Evolutionary conservation across 2,888 invertebrate species (phyloP).

Genomic region (Chouioia cunea): DNA sequence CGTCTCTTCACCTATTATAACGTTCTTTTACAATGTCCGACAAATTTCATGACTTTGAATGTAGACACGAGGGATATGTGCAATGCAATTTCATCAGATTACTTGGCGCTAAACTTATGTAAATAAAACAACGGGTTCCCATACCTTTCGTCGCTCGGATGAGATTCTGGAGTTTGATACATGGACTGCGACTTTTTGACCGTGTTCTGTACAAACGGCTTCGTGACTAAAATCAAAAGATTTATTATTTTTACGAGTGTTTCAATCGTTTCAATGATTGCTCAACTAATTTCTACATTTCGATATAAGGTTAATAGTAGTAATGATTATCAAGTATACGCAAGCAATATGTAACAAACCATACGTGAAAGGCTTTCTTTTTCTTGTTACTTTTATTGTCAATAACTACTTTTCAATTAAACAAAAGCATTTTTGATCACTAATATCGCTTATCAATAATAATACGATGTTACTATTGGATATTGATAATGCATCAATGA

Average conservation of each 20-base stretch:
- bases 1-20: too few species aligned
- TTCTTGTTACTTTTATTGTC: too few species aligned
- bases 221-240: constrained; percentile 64
- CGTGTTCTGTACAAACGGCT: constrained; percentile 61
- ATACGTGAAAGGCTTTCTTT: too few species aligned
- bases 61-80: too few species aligned
- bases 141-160: constrained; percentile 65
- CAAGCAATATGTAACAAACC: constrained; percentile 12
- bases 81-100: too few species aligned
- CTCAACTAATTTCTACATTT: constrained; percentile 12
- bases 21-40: too few species aligned
- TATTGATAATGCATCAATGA: too few species aligned
- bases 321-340: constrained; percentile 12
- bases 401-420: too few species aligned
- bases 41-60: too few species aligned
- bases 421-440: too few species aligned
- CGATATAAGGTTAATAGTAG: constrained; percentile 1
- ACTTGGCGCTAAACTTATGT: not conserved
- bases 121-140: constrained; percentile 15
- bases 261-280: constrained; percentile 1
- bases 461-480: too few species aligned
- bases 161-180: constrained; percentile 65
- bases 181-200: constrained; percentile 68
- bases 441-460: too few species aligned
- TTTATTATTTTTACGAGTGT: not conserved